A percentile compares a stretch with the other conserved stretches of the same genome.
Conservation (phyloP, 2,888 invertebrate species). For the Tenthredo notha region DNA sequence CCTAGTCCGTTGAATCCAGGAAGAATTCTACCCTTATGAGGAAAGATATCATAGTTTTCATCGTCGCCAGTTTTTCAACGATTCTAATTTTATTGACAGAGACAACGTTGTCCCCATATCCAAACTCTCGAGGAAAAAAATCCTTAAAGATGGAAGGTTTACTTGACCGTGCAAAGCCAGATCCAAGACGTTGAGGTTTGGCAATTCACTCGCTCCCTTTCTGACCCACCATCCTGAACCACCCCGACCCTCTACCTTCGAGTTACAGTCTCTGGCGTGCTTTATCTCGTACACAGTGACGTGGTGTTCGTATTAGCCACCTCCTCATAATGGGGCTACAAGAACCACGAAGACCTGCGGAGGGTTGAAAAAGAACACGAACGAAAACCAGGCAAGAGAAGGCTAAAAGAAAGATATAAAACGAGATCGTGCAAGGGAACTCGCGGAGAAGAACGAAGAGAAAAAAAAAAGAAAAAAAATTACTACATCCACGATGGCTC, state of each 20-base stretch:
- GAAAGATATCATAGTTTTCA: not conserved
- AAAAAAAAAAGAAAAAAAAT: constrained; percentile 75
- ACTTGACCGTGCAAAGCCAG: constrained; percentile 46
- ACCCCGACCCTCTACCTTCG: not conserved
- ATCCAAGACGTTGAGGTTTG: not conserved
- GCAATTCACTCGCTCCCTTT: not conserved
- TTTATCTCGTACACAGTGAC: constrained; percentile 51
- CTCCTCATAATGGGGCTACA: constrained; percentile 41
- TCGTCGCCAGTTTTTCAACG: constrained; percentile 8
- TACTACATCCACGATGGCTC: constrained; percentile 71
- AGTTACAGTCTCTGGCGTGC: constrained; percentile 37
- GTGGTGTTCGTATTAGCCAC: constrained; percentile 46
- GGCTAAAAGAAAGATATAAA: constrained; percentile 76
- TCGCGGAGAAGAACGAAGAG: constrained; percentile 65
- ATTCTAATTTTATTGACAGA: constrained; percentile 28
- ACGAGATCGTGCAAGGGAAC: constrained; percentile 74
- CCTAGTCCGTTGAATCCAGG: not conserved
- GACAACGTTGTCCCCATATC: not conserved
- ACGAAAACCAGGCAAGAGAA: constrained; percentile 75
- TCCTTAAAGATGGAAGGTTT: constrained; percentile 23
- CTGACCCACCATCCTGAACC: not conserved
- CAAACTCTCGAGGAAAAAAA: not conserved
- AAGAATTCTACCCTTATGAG: not conserved
- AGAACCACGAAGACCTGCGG: constrained; percentile 54
- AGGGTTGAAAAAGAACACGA: constrained; percentile 69